Evolutionary conservation across 2,113 vertebrate species (phyloP).

Genomic region (Oceanites oceanicus): DNA sequence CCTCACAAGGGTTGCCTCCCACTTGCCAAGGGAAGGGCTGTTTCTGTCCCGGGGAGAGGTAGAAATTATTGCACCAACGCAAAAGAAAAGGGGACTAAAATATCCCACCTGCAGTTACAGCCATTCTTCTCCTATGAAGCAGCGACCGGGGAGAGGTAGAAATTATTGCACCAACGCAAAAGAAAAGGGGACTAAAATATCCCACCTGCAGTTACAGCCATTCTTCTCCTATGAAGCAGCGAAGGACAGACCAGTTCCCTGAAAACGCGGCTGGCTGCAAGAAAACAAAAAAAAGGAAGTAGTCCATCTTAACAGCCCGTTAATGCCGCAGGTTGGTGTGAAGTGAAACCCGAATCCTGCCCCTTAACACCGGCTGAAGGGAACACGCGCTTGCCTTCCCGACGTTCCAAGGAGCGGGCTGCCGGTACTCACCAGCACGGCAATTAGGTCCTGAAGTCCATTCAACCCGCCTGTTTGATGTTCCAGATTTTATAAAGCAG

Average conservation of each 20-base stretch:
- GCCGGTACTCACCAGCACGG: accelerated
- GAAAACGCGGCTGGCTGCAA: neutral
- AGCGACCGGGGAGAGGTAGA: neutral
- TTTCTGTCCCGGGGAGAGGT: neutral
- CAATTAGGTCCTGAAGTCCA: accelerated
- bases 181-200: no score
- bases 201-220: neutral
- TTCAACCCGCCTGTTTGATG: neutral
- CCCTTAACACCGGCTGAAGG: neutral
- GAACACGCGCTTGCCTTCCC: neutral
- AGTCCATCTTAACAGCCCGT: neutral
- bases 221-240: accelerated
- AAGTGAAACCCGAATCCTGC: neutral
- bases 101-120: neutral
- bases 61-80: accelerated
- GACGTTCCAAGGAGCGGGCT: no score
- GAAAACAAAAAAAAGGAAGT: neutral
- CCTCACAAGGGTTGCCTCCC: neutral
- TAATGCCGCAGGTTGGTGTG: accelerated
- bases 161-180: accelerated
- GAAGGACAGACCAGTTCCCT: neutral
- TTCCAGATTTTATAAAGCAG: neutral
- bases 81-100: no score
- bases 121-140: accelerated
- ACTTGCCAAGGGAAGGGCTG: neutral